Percentiles rank a stretch among this genome's conserved stretches.
phyloP scores from a whole-genome alignment of 2,888 invertebrate genomes.

The Petrophora chlorosata region DNA sequence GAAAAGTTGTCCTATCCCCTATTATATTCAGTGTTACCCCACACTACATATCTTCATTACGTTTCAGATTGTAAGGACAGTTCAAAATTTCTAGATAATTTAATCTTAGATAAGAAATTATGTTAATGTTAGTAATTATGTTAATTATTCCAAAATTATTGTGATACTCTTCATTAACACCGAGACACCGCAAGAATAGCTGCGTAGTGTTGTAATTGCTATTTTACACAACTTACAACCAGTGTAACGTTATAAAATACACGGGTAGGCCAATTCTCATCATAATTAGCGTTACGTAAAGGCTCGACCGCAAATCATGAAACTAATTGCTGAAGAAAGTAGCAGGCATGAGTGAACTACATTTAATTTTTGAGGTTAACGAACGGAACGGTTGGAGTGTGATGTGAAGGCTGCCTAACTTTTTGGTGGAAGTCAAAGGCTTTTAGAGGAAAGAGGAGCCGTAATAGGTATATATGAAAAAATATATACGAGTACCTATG shows the following conservation, averaged over 20 bases:
- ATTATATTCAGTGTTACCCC: too few relatives aligned
- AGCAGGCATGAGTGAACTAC: constrained; percentile 26
- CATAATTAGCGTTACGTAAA: constrained; percentile 33
- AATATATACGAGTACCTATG: neutral
- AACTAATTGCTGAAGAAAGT: constrained; percentile 51
- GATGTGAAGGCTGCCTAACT: constrained; percentile 26
- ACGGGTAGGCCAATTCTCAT: constrained; percentile 17
- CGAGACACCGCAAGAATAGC: too few relatives aligned
- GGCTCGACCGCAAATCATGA: constrained; percentile 35
- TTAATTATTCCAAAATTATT: too few relatives aligned
- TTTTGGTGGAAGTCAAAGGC: constrained; percentile 3
- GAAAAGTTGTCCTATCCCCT: too few relatives aligned
- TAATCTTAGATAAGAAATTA: too few relatives aligned
- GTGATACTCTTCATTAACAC: too few relatives aligned
- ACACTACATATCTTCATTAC: too few relatives aligned
- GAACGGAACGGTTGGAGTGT: constrained; percentile 43
- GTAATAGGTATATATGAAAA: neutral
- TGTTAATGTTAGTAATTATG: too few relatives aligned
- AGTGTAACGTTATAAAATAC: constrained; percentile 8
- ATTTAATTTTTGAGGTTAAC: constrained; percentile 45
- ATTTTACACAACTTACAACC: constrained; percentile 4
- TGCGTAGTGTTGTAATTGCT: too few relatives aligned
- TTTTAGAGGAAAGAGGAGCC: neutral
- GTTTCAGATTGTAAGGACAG: too few relatives aligned
- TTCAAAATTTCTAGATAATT: too few relatives aligned